Evolutionary conservation across 2,888 invertebrate genomes (phyloP).

Genomic region (Rhynchonema sp.): DNA sequence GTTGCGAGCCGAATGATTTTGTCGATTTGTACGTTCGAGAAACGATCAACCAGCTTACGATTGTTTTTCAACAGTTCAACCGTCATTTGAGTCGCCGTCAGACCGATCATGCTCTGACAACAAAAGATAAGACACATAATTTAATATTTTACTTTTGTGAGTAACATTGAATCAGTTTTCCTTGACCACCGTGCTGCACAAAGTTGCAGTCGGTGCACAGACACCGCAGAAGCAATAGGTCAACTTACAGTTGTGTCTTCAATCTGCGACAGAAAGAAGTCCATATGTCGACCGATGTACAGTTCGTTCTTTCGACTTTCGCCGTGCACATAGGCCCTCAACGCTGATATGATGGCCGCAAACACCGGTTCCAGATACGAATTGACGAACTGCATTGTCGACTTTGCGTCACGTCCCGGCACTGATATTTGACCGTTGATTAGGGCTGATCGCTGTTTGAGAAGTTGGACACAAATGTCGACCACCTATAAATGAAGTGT

Average conservation of each 20-base stretch:
- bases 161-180: too few species aligned
- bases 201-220: too few species aligned
- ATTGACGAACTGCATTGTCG: background rate
- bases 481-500: slow-evolving; percentile 20
- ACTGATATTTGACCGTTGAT: background rate
- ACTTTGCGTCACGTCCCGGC: background rate
- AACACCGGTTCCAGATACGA: slow-evolving; percentile 1
- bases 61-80: slow-evolving; percentile 5
- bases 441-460: slow-evolving; percentile 22
- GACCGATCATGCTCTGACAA: slow-evolving; percentile 1
- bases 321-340: slow-evolving; percentile 28
- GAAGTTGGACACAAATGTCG: slow-evolving; percentile 24
- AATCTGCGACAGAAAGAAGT: slow-evolving; percentile 32
- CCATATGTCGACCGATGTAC: slow-evolving; percentile 30
- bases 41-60: background rate
- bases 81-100: slow-evolving; percentile 2
- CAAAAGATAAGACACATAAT: too few species aligned
- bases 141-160: too few species aligned
- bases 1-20: background rate
- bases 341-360: slow-evolving; percentile 17
- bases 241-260: slow-evolving; percentile 15
- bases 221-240: background rate
- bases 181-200: too few species aligned
- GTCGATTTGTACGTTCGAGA: slow-evolving; percentile 1
- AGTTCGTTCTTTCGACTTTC: slow-evolving; percentile 30